Evolutionary conservation across 2,888 invertebrate species (phyloP).

Genomic region (Sympetrum striolatum): DNA sequence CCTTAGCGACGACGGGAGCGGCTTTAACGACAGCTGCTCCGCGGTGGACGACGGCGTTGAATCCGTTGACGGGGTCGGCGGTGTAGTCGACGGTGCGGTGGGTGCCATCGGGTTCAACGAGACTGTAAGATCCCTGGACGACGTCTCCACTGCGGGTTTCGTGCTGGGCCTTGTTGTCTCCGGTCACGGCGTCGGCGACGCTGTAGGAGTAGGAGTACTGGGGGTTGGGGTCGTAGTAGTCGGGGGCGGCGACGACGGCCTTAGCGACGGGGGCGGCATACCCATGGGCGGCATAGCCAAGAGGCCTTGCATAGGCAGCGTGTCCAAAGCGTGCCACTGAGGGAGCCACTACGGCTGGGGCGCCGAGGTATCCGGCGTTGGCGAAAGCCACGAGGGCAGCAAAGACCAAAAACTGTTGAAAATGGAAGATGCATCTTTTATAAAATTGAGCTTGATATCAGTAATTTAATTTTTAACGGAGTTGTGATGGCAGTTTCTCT

Average conservation of each 20-base stretch:
- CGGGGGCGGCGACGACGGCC: conserved; percentile 45
- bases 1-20: conserved; percentile 49
- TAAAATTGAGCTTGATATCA: too few relatives aligned
- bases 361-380: conserved; percentile 47
- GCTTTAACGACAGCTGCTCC: conserved; percentile 38
- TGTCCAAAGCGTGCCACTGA: conserved; percentile 45
- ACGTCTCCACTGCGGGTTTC: conserved; percentile 49
- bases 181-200: conserved; percentile 49
- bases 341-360: conserved; percentile 44
- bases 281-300: conserved; percentile 11
- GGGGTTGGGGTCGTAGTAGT: conserved; percentile 46
- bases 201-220: conserved; percentile 49
- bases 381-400: conserved; percentile 49
- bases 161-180: conserved; percentile 49
- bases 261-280: conserved; percentile 47
- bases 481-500: too few relatives aligned
- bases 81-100: conserved; percentile 49
- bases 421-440: not conserved
- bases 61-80: conserved; percentile 50
- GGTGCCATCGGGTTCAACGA: conserved; percentile 50
- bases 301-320: conserved; percentile 16
- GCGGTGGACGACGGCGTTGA: conserved; percentile 50
- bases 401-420: conserved; percentile 45
- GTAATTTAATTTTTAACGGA: too few relatives aligned
- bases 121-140: conserved; percentile 49